Evolutionary conservation across 2,113 vertebrate species (phyloP).

Genomic region (Cryptotis parvus): DNA sequence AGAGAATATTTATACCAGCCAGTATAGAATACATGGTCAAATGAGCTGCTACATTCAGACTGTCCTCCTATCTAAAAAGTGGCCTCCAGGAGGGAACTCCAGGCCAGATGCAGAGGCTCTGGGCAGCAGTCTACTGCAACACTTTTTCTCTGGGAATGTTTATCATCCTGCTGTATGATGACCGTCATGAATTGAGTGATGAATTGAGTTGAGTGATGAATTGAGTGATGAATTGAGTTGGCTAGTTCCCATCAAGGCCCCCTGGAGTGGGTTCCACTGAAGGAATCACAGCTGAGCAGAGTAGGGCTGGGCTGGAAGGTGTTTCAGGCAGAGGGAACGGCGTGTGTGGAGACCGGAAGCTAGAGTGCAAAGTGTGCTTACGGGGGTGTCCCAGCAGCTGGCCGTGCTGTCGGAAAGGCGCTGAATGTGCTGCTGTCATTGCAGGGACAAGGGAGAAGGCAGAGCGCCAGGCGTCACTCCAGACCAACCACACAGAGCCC

Average conservation of each 20-base stretch:
- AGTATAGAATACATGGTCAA: too few species aligned
- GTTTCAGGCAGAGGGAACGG: not conserved
- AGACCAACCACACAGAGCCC: conserved; percentile 91
- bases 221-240: too few species aligned
- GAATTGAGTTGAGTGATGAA: too few species aligned
- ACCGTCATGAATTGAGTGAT: too few species aligned
- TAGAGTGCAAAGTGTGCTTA: not conserved
- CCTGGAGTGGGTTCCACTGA: not conserved
- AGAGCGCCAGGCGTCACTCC: conserved; percentile 91
- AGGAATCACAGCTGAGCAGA: not conserved
- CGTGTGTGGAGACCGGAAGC: not conserved
- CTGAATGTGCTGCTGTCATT: conserved; percentile 68
- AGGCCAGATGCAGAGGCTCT: too few species aligned
- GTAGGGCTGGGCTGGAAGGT: not conserved
- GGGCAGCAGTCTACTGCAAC: too few species aligned
- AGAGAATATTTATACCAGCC: too few species aligned
- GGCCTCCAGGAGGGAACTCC: too few species aligned
- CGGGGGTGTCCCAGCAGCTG: not conserved
- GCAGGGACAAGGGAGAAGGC: conserved; percentile 91
- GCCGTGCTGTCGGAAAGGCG: not conserved
- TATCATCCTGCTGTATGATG: too few species aligned
- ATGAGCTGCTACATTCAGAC: too few species aligned
- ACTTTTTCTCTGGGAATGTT: too few species aligned
- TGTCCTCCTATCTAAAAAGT: too few species aligned
- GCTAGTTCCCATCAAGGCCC: not conserved